phyloP scores from a whole-genome alignment of 1,140 invertebrate genomes.

The Zaprionus capensis region DNA sequence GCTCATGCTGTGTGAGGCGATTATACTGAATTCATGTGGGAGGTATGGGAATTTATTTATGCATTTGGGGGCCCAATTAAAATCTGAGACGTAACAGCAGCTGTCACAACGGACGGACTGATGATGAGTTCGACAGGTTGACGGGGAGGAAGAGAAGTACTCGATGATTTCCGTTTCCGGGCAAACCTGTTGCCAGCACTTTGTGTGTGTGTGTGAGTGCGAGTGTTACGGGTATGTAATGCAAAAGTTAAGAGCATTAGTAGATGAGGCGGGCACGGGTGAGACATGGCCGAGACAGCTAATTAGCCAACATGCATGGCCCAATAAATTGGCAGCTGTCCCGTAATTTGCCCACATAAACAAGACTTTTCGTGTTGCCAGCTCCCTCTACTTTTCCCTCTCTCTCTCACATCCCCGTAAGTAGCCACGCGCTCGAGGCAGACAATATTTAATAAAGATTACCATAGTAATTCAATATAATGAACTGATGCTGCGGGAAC shows the following conservation, averaged over 20 bases:
- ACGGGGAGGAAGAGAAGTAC: too few relatives aligned
- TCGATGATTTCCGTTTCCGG: not conserved
- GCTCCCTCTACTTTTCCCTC: not conserved
- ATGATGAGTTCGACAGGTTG: not conserved
- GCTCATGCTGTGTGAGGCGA: not conserved
- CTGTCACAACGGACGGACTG: not conserved
- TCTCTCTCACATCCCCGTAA: not conserved
- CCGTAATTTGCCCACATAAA: conserved; percentile 28
- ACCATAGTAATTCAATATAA: conserved; percentile 20
- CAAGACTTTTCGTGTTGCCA: conserved; percentile 4
- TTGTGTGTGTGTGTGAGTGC: not conserved
- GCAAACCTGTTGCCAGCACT: conserved; percentile 4
- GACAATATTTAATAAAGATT: conserved; percentile 31
- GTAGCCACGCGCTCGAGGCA: not conserved
- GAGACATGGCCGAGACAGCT: conserved; percentile 34
- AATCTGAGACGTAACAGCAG: not conserved
- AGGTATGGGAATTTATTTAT: not conserved
- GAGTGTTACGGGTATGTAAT: not conserved
- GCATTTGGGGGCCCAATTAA: not conserved
- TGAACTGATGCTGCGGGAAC: conserved; percentile 12
- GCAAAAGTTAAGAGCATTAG: conserved; percentile 17
- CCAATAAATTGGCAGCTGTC: conserved; percentile 32
- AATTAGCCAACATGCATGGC: conserved; percentile 40
- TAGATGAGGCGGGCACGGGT: not conserved
- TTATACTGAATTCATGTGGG: not conserved